Conservation (phyloP, 2,797 vertebrate genomes). For the Paratrypauchen microcephalus region DNA sequence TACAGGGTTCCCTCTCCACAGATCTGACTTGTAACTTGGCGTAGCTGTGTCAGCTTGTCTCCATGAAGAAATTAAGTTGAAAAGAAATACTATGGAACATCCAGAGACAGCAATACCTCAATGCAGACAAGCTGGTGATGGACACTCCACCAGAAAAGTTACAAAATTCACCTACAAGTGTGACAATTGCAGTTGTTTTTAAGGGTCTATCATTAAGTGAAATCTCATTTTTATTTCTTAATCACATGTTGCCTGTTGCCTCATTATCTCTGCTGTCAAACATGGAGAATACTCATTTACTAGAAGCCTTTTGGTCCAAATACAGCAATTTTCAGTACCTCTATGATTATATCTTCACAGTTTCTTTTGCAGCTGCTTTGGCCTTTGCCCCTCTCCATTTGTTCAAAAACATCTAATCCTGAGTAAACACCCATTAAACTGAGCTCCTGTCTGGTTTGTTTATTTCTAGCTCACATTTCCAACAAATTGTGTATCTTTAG, state of each 20-base stretch:
- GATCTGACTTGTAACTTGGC: neutral
- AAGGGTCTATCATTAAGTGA: neutral
- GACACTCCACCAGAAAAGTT: neutral
- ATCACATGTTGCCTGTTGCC: neutral
- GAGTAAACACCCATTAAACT: constrained; percentile 4
- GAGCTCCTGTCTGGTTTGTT: neutral
- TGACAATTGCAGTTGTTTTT: neutral
- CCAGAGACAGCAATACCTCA: too few relatives aligned
- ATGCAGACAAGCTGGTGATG: too few relatives aligned
- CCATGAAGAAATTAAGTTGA: too few relatives aligned
- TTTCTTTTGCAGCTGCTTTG: neutral
- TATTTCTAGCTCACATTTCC: neutral
- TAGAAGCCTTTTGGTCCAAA: neutral
- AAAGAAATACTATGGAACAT: too few relatives aligned
- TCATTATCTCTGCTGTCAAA: neutral
- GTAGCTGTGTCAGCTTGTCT: too few relatives aligned
- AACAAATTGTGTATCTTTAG: constrained; percentile 22
- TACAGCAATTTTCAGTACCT: neutral
- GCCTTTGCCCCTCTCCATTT: constrained; percentile 9
- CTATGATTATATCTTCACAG: constrained; percentile 1
- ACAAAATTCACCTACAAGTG: neutral
- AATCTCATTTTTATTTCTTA: neutral
- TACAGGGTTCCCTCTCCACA: neutral
- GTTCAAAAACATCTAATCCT: neutral
- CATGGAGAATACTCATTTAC: neutral